A percentile compares a stretch with the other conserved stretches of the same genome.
phyloP scores from a whole-genome alignment of 1,140 invertebrate species.

The Vollenhovia emeryi region DNA sequence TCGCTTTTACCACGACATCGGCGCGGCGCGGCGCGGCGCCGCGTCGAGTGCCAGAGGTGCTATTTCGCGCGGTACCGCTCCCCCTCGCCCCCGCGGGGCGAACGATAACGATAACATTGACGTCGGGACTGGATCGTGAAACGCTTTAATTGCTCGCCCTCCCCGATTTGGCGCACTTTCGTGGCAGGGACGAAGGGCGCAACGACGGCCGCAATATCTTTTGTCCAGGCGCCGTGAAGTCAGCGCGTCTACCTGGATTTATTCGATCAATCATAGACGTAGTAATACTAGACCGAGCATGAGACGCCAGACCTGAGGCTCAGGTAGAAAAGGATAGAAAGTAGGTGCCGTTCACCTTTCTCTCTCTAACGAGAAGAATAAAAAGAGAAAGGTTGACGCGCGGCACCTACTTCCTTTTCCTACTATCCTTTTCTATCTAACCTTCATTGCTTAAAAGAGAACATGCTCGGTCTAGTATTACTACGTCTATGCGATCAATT shows the following conservation, averaged over 20 bases:
- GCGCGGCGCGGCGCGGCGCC: conserved; percentile 24
- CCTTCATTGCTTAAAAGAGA: too few species aligned
- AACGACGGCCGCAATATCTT: not conserved
- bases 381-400: too few species aligned
- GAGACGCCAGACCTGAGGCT: too few species aligned
- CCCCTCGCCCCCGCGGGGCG: not conserved
- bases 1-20: conserved; percentile 71
- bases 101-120: conserved; percentile 17
- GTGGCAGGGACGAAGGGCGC: not conserved
- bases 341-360: too few species aligned
- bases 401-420: too few species aligned
- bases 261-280: too few species aligned
- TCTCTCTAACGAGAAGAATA: too few species aligned
- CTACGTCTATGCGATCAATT: conserved; percentile 2
- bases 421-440: too few species aligned
- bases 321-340: too few species aligned
- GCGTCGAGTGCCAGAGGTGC: conserved; percentile 55
- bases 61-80: conserved; percentile 43
- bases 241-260: not conserved
- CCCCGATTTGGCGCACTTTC: not conserved
- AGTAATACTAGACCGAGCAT: too few species aligned
- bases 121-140: not conserved
- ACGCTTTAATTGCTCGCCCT: conserved; percentile 25
- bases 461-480: too few species aligned
- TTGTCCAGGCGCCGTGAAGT: not conserved